Evolutionary conservation across 2,797 vertebrate species (phyloP), one percentile per base, ranked within the genome.

Genomic region (Poeciliopsis turneri): DNA sequence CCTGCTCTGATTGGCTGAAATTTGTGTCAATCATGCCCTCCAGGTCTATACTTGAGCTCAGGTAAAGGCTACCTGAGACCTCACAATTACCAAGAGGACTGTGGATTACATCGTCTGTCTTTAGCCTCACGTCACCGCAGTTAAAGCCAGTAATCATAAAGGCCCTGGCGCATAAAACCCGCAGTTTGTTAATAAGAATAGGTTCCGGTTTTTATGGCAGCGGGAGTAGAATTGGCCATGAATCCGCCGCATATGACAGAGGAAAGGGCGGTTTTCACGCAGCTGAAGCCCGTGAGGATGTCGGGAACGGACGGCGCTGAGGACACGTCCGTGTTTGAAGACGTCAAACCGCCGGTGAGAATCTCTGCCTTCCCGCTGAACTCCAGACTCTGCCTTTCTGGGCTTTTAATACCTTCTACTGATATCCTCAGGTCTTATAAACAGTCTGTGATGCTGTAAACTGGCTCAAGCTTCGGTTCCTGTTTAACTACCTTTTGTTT

Each of bases 291-390:
- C 2, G 96, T 98, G 76, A 86, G 92, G 90, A 96, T 98, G 96
- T 94, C 96, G 3, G 94, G 92, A 83, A 93, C 93, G 79, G 97
- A 97, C 49, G 89, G 94, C 0, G 78, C 79, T 0, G 97, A 98
- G 85, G 97, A 98, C 76, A 25, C 91, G 74, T 93, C 96, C 0
- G 97, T 98, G 86, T 98, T 97, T 41, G 97, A 97, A 90, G 97
- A 98, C 95, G 96, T 97, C 92, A 98, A 98, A 87, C 93, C 95
- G 68, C 89, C 84, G 64, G 84, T 95, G 84, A 96, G 96, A 91
- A 74, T 92, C 76, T 73, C 84, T 77, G 86, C 92, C 41, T 80
- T 83, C 0, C 88, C 92, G 83, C 71, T 45, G 86, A 39, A 39
- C 41, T n/a, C 39, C 51, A 68, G n/a, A 30, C 53, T 41, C 20